Percentiles rank a stretch among this genome's conserved stretches.
Conservation (phyloP, 1,140 invertebrate species). For the Macrosteles quadrilineatus region DNA sequence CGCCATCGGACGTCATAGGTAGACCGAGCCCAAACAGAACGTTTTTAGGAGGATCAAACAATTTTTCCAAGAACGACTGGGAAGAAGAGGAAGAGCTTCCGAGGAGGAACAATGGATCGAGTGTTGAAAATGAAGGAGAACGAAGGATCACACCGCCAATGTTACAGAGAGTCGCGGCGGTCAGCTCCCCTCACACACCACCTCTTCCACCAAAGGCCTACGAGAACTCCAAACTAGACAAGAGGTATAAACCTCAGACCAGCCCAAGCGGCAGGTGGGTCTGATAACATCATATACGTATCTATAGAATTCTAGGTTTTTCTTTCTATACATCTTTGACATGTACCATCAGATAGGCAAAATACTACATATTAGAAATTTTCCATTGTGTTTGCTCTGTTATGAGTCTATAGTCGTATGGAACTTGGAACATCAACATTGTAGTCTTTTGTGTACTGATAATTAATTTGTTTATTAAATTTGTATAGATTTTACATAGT, state of each 20-base stretch:
- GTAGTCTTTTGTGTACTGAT: too few relatives aligned
- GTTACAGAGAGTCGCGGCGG: conserved; percentile 45
- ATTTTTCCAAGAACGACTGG: background rate
- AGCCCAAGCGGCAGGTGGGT: conserved; percentile 41
- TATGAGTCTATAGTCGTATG: too few relatives aligned
- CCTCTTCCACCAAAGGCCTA: conserved; percentile 55
- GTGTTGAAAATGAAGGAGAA: conserved; percentile 39
- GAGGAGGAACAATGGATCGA: conserved; percentile 1
- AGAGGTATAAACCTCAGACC: conserved; percentile 35
- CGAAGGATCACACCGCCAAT: conserved; percentile 50
- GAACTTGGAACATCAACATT: too few relatives aligned
- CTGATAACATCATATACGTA: background rate
- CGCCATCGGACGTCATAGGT: conserved; percentile 30
- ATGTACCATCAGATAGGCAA: too few relatives aligned
- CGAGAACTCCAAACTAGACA: conserved; percentile 47
- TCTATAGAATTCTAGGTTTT: too few relatives aligned
- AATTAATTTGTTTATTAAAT: too few relatives aligned
- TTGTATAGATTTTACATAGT: too few relatives aligned
- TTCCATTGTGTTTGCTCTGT: too few relatives aligned
- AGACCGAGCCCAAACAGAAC: conserved; percentile 8
- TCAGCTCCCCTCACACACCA: conserved; percentile 57
- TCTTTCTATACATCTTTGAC: too few relatives aligned
- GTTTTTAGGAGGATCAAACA: background rate
- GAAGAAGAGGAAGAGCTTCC: background rate
- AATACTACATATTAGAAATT: too few relatives aligned